Evolutionary conservation across 2,888 invertebrate species (phyloP).

Genomic region (Polydrusus cervinus): DNA sequence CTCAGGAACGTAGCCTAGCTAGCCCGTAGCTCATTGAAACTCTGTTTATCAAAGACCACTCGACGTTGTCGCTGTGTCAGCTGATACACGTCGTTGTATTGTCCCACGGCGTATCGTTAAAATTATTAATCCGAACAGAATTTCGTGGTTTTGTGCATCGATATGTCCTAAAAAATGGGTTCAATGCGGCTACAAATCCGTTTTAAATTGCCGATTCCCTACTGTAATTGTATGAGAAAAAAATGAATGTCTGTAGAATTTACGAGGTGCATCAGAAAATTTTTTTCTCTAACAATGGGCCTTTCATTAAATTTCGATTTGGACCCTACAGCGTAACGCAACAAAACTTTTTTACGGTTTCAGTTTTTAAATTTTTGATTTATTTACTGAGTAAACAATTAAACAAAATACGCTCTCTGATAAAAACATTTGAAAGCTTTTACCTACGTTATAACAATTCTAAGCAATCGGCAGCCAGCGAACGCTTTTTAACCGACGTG

Average conservation of each 20-base stretch:
- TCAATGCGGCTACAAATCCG: slow-evolving; percentile 22
- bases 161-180: slow-evolving; percentile 29
- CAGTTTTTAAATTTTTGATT: too few species aligned
- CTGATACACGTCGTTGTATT: slow-evolving; percentile 32
- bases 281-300: too few species aligned
- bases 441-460: too few species aligned
- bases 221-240: slow-evolving; percentile 16
- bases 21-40: slow-evolving; percentile 14
- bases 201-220: slow-evolving; percentile 35
- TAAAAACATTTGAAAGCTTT: too few species aligned
- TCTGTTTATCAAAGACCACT: slow-evolving; percentile 38
- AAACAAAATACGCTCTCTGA: too few species aligned
- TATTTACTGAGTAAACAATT: too few species aligned
- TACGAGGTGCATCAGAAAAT: too few species aligned
- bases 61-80: slow-evolving; percentile 40
- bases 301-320: too few species aligned
- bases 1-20: slow-evolving; percentile 28
- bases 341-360: too few species aligned
- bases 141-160: slow-evolving; percentile 21
- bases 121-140: slow-evolving; percentile 39
- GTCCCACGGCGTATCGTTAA: slow-evolving; percentile 36
- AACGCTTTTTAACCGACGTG: too few species aligned
- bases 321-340: too few species aligned
- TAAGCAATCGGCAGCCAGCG: too few species aligned
- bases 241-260: background rate